Conservation (phyloP, 2,888 invertebrate genomes). For the Panorpa germanica region DNA sequence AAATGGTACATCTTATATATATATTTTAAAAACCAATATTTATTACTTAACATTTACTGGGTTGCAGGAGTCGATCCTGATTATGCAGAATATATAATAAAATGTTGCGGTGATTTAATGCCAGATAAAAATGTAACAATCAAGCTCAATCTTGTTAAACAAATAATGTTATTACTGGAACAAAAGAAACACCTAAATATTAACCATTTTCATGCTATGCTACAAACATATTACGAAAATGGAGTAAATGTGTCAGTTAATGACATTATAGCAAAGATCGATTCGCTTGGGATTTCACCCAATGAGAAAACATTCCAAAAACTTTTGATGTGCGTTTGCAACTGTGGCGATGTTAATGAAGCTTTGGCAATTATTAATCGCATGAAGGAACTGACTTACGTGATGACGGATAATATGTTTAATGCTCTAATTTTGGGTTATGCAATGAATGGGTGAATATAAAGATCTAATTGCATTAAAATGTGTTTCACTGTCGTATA, state of each 20-base stretch:
- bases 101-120: constrained; percentile 33
- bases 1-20: no score
- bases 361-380: constrained; percentile 34
- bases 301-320: constrained; percentile 33
- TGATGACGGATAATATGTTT: constrained; percentile 36
- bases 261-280: constrained; percentile 28
- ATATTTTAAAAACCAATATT: no score
- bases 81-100: constrained; percentile 30
- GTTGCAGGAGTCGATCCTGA: no score
- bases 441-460: constrained; percentile 20
- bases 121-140: constrained; percentile 27
- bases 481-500: no score
- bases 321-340: constrained; percentile 33
- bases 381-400: constrained; percentile 32
- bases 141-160: constrained; percentile 29
- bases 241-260: constrained; percentile 24
- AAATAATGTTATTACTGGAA: no score
- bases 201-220: constrained; percentile 29
- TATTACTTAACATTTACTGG: no score
- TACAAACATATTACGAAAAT: constrained; percentile 39
- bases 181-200: constrained; percentile 23
- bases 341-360: constrained; percentile 34
- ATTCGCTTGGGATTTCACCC: constrained; percentile 21
- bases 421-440: constrained; percentile 39
- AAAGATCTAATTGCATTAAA: constrained; percentile 21